Evolutionary conservation across 2,113 vertebrate genomes (phyloP).

Genomic region (Polyodon spathula): DNA sequence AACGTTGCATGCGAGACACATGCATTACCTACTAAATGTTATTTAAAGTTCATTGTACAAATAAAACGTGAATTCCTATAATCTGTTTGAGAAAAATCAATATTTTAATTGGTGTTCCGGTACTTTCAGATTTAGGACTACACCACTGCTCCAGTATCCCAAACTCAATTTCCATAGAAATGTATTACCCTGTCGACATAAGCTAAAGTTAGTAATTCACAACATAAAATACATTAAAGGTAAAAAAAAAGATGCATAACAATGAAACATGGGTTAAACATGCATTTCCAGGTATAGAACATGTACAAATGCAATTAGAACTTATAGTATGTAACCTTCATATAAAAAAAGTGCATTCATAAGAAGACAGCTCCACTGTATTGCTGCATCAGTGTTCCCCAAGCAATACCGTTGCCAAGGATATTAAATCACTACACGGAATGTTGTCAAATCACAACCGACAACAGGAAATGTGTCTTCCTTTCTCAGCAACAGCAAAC

Average conservation of each 20-base stretch:
- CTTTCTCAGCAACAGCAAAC: conserved; percentile 51
- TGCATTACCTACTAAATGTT: no score
- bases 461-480: conserved; percentile 53
- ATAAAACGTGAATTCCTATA: no score
- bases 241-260: conserved; percentile 31
- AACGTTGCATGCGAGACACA: no score
- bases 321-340: conserved; percentile 46
- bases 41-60: no score
- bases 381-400: conserved; percentile 33
- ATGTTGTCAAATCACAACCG: conserved; percentile 60
- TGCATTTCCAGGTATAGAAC: conserved; percentile 17
- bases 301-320: conserved; percentile 39
- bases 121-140: no score
- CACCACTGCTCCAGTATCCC: no score
- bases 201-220: no score
- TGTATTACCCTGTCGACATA: no score
- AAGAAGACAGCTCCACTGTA: conserved; percentile 37
- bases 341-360: conserved; percentile 44
- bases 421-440: conserved; percentile 57
- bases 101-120: no score
- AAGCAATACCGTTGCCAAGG: conserved; percentile 47
- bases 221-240: no score
- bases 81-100: no score
- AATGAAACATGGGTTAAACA: conserved; percentile 38
- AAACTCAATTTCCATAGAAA: no score